Evolutionary conservation across 1,140 invertebrate species (phyloP).

Genomic region (Drosophila burlai): DNA sequence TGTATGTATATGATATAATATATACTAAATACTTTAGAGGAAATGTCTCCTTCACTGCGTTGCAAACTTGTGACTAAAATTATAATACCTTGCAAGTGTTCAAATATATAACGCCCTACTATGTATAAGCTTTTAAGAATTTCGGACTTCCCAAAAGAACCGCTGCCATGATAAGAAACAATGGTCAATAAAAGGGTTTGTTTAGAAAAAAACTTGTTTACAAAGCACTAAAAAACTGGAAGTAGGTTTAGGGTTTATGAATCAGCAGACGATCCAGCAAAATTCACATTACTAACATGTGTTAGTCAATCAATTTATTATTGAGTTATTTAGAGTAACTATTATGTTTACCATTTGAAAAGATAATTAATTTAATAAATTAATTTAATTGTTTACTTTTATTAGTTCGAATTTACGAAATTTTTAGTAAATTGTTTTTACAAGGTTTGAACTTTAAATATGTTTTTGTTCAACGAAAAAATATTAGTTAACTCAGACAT

Average conservation of each 20-base stretch:
- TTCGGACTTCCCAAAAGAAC: not conserved
- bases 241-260: not conserved
- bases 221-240: not conserved
- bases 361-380: not conserved
- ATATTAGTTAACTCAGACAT: not conserved
- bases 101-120: not conserved
- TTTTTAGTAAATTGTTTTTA: not conserved
- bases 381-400: too few species aligned
- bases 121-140: constrained; percentile 6
- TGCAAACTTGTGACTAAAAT: too few species aligned
- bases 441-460: not conserved
- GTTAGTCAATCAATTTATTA: too few species aligned
- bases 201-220: not conserved
- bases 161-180: not conserved
- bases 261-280: not conserved
- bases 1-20: too few species aligned
- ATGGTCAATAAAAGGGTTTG: constrained; percentile 2
- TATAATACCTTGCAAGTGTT: too few species aligned
- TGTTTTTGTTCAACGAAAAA: not conserved
- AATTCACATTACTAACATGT: too few species aligned
- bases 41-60: too few species aligned
- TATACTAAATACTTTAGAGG: too few species aligned
- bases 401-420: too few species aligned
- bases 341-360: not conserved
- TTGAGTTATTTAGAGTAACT: too few species aligned